These are phyloP conservation scores for Morelia viridis DNA, from an alignment of 2,797 vertebrate species.

Conservation along the genomic window DNA sequence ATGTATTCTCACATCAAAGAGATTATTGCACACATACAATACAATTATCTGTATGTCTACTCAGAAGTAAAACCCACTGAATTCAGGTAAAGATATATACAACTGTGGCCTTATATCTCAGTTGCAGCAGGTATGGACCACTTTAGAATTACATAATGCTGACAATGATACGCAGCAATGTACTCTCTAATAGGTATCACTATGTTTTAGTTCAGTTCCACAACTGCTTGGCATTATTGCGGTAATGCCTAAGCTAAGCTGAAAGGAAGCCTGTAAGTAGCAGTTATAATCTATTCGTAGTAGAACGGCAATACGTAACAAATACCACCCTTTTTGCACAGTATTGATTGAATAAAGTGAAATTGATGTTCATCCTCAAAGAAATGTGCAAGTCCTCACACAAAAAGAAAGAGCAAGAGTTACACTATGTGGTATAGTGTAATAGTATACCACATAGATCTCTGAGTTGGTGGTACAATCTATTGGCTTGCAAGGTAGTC, in stretches of 20 bases:
- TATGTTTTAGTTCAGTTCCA: not conserved
- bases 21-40: not conserved
- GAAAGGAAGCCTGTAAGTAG: not conserved
- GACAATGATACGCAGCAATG: not conserved
- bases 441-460: not conserved
- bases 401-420: not conserved
- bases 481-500: not conserved
- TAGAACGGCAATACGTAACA: not conserved
- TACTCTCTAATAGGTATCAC: not conserved
- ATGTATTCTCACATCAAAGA: not conserved
- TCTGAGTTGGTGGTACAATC: not conserved
- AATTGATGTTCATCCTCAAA: not conserved
- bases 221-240: not conserved
- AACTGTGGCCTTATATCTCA: not conserved
- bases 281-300: not conserved
- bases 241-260: not conserved
- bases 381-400: not conserved
- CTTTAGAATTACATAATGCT: not conserved
- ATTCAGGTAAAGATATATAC: not conserved
- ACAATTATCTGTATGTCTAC: not conserved
- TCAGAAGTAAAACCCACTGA: not conserved
- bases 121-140: not conserved
- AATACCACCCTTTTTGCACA: not conserved
- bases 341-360: not conserved
- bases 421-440: not conserved